Percentiles rank a stretch among this genome's conserved stretches.
Conservation (phyloP, 2,888 invertebrate genomes). For the Lasioglossum leucozonium region DNA sequence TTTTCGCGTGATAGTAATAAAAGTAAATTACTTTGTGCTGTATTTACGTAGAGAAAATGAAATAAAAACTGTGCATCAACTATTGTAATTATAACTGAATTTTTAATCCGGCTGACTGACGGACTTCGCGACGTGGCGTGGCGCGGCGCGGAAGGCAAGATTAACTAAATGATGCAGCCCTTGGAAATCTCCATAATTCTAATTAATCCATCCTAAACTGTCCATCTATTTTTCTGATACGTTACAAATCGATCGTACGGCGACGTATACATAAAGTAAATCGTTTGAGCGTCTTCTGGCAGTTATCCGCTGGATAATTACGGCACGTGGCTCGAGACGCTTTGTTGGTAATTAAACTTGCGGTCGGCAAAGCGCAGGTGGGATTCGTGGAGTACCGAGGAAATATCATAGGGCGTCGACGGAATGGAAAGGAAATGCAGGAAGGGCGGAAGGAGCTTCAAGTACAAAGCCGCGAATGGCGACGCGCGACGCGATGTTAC, state of each 20-base stretch:
- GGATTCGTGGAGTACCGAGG: conserved; percentile 39
- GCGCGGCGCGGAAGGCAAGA: background rate
- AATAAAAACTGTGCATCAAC: conserved; percentile 13
- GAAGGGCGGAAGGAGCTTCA: conserved; percentile 42
- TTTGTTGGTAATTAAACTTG: conserved; percentile 70
- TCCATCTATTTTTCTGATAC: conserved; percentile 26
- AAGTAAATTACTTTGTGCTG: background rate
- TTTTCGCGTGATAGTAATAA: background rate
- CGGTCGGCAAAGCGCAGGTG: conserved; percentile 26
- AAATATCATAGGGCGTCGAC: conserved; percentile 40
- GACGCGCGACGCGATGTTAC: conserved; percentile 78
- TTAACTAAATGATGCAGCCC: conserved; percentile 21
- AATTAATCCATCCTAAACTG: conserved; percentile 20
- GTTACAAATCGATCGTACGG: conserved; percentile 26
- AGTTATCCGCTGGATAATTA: conserved; percentile 66
- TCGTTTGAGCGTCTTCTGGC: conserved; percentile 54
- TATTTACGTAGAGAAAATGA: background rate
- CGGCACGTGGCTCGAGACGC: conserved; percentile 64
- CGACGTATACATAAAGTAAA: conserved; percentile 46
- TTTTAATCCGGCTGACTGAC: background rate
- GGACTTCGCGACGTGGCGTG: background rate
- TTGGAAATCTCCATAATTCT: conserved; percentile 7
- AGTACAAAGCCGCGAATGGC: conserved; percentile 67
- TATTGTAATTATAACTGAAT: background rate
- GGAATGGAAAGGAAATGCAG: conserved; percentile 19